A percentile compares a stretch with the other conserved stretches of the same genome.
Evolutionary conservation across 2,797 vertebrate species (phyloP).

Genomic region (Alectoris magna): DNA sequence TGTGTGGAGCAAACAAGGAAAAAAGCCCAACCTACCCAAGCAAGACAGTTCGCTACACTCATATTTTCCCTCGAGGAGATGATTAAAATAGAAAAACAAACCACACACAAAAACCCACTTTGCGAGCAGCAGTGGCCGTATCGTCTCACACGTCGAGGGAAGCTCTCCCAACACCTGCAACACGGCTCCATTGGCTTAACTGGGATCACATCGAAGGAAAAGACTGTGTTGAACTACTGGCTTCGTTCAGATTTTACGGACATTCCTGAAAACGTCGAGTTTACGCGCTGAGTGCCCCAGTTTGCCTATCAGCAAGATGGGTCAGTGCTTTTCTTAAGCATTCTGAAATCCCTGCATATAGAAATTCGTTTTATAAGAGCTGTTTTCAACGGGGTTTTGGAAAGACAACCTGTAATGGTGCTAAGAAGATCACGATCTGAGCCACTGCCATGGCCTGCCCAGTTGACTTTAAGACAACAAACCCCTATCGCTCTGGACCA

Average conservation of each 20-base stretch:
- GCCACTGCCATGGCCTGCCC: not conserved
- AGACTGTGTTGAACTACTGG: rapidly evolving
- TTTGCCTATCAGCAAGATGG: not conserved
- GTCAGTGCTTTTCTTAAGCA: rapidly evolving
- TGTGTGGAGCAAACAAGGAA: constrained; percentile 61
- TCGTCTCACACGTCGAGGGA: not conserved
- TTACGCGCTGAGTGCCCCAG: not conserved
- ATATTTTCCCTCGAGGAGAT: constrained; percentile 47
- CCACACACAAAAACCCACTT: constrained; percentile 45
- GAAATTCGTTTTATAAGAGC: not conserved
- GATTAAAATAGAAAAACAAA: constrained; percentile 67
- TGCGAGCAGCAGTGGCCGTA: not conserved
- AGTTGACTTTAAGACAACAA: not conserved
- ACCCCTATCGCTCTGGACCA: not conserved
- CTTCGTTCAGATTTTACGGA: not conserved
- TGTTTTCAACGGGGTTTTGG: not conserved
- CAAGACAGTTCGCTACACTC: constrained; percentile 33
- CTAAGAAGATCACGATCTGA: not conserved
- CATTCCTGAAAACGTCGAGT: not conserved
- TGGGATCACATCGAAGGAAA: rapidly evolving
- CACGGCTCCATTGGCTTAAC: rapidly evolving
- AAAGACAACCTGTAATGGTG: not conserved
- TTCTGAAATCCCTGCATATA: not conserved
- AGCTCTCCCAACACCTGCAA: not conserved
- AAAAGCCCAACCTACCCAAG: constrained; percentile 61